Conservation (phyloP, 2,797 vertebrate genomes). For the Siniperca scherzeri region DNA sequence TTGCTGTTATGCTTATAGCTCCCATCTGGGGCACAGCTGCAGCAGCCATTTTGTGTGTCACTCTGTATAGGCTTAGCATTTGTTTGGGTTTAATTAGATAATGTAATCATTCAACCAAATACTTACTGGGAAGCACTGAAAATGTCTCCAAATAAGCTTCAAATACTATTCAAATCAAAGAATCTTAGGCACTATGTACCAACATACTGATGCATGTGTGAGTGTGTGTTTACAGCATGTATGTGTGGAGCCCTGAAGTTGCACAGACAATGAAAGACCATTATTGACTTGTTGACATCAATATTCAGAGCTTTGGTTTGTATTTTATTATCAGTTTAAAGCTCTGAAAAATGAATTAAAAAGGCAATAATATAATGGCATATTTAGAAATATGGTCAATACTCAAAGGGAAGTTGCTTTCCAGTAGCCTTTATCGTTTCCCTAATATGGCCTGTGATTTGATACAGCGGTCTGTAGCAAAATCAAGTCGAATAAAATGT, state of each 20-base stretch:
- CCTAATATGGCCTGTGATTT: slow-evolving; percentile 35
- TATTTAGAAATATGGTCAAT: slow-evolving; percentile 57
- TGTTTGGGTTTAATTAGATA: slow-evolving; percentile 54
- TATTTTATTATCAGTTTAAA: slow-evolving; percentile 46
- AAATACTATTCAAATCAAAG: slow-evolving; percentile 28
- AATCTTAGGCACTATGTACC: background rate
- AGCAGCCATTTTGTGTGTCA: slow-evolving; percentile 30
- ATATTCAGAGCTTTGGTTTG: slow-evolving; percentile 43
- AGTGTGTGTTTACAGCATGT: background rate
- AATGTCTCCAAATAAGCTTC: slow-evolving; percentile 18
- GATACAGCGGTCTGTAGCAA: slow-evolving; percentile 17
- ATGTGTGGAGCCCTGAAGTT: background rate
- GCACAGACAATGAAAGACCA: slow-evolving; percentile 24
- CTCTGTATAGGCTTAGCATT: slow-evolving; percentile 28
- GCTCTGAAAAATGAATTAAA: slow-evolving; percentile 56
- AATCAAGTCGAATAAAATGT: slow-evolving; percentile 56
- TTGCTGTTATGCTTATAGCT: slow-evolving; percentile 46
- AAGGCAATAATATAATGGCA: slow-evolving; percentile 40
- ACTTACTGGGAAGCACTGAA: slow-evolving; percentile 15
- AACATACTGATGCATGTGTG: background rate
- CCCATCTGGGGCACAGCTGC: slow-evolving; percentile 55
- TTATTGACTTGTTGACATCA: slow-evolving; percentile 59
- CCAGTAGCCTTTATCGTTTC: slow-evolving; percentile 37
- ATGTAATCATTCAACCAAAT: slow-evolving; percentile 44
- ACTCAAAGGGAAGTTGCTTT: slow-evolving; percentile 27